Base-by-base conservation (phyloP, 2,113 vertebrate genomes). In the Hystrix brachyura region DNA sequence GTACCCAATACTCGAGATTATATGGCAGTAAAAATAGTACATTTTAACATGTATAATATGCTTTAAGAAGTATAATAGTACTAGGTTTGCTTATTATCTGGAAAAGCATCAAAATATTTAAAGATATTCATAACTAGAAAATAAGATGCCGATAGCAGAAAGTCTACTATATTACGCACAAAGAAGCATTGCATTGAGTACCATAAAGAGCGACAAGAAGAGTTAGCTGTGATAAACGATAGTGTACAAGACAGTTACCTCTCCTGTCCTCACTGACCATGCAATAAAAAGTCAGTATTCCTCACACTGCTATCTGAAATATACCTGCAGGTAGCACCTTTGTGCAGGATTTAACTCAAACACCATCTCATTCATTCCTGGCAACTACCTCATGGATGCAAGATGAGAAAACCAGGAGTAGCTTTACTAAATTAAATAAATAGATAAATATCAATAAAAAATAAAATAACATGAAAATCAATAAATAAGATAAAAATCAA, bases 91-190 rank as follows among this genome's bases (percentile, higher is more conserved):
- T 79, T 79, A 19, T 65, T 67, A 34, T 87, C 60, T 72, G 17
- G 18, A 78, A 94, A 95, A 55, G 51, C 2, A 65, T 83, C 17
- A 78, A 92, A 95, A 55, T 92, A 82, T 71, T 81, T 95, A 38
- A 48, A 72, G 5, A 65, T 87, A 53, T 82, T 84, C 59, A 60
- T 64, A 38, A 17, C 11, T 32, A 82, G 32, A 62, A 89, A 38
- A 74, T 19, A 69, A 80, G 38, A 46, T 90, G 43, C 53, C 71
- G 64, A 86, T 85, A 32, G 21, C n/a, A 76, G 29, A 80, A 85
- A 87, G 43, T 69, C 7, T 8, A 13, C 38, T 29, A 0, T 69
- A 7, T 48, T 32, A 3, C 29, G 51, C 34, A 79, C 13, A 89
- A 74, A 74, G 67, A 32, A 51, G 10, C 7, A 27, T 51, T 53